Evolutionary conservation across 2,888 invertebrate genomes (phyloP).

Genomic region (Bombyx huttoni): DNA sequence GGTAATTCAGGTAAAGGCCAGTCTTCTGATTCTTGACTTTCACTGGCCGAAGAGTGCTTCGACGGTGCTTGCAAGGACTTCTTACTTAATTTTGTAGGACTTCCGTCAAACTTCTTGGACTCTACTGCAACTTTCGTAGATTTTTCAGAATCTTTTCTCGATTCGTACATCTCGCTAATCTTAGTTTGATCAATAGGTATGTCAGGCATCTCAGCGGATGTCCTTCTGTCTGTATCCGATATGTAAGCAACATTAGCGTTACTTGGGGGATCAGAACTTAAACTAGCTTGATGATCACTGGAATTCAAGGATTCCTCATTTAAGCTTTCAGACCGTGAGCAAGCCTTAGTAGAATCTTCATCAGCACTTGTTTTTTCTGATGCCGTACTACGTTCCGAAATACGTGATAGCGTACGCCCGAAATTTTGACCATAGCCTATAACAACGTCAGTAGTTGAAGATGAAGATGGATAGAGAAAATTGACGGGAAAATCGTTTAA

Average conservation of each 20-base stretch:
- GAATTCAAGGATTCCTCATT: conserved; percentile 88
- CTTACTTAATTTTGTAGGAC: conserved; percentile 34
- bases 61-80: conserved; percentile 43
- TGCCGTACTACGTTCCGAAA: conserved; percentile 90
- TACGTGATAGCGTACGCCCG: conserved; percentile 85
- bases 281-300: conserved; percentile 87
- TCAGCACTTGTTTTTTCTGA: conserved; percentile 90
- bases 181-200: conserved; percentile 83
- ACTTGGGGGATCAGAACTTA: conserved; percentile 88
- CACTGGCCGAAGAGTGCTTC: conserved; percentile 64
- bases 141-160: conserved; percentile 61
- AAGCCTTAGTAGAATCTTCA: conserved; percentile 89
- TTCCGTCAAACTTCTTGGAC: conserved; percentile 31
- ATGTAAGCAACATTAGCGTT: conserved; percentile 81
- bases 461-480: conserved; percentile 80
- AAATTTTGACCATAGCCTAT: conserved; percentile 82
- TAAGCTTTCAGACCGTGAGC: conserved; percentile 86
- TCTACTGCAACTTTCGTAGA: conserved; percentile 30
- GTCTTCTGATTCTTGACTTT: conserved; percentile 82
- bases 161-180: conserved; percentile 70
- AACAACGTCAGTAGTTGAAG: conserved; percentile 77
- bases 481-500: conserved; percentile 82
- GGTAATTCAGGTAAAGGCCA: conserved; percentile 84
- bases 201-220: conserved; percentile 88
- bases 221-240: conserved; percentile 84